Evolutionary conservation across 2,888 invertebrate genomes (phyloP).

Genomic region (Junonia oenone): DNA sequence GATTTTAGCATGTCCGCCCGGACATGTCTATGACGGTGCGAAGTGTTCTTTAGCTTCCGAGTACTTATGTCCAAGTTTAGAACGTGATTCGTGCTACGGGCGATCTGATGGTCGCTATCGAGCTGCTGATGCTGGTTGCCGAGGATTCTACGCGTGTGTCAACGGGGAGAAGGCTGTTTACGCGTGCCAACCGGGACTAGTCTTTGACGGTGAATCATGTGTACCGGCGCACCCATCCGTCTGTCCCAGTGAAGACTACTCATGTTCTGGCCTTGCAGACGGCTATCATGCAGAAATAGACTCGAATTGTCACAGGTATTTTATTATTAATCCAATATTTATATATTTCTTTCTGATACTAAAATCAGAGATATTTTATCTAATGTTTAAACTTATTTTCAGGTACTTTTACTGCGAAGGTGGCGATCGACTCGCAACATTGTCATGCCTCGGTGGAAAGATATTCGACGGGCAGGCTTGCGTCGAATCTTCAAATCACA

Average conservation of each 20-base stretch:
- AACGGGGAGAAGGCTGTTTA: constrained; percentile 78
- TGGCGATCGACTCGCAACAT: constrained; percentile 73
- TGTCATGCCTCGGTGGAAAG: constrained; percentile 77
- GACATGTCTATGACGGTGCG: constrained; percentile 65
- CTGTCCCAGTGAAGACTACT: constrained; percentile 61
- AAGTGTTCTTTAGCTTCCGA: constrained; percentile 52
- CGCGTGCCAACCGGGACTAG: constrained; percentile 71
- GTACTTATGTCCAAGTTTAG: constrained; percentile 69
- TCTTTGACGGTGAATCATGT: constrained; percentile 79
- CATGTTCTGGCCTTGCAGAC: constrained; percentile 70
- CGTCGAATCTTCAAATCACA: constrained; percentile 58
- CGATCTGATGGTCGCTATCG: constrained; percentile 78
- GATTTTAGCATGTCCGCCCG: constrained; percentile 57
- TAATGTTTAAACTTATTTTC: constrained; percentile 11
- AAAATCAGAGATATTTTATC: background rate
- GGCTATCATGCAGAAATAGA: constrained; percentile 79
- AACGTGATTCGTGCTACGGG: constrained; percentile 71
- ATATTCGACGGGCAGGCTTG: constrained; percentile 81
- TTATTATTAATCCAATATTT: background rate
- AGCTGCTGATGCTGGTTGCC: constrained; percentile 71
- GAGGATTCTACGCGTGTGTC: constrained; percentile 80
- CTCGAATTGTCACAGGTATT: constrained; percentile 72
- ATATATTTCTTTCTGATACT: background rate
- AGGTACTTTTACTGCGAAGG: constrained; percentile 81
- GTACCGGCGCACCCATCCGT: constrained; percentile 50